phyloP scores from a whole-genome alignment of 2,797 vertebrate species.

The Diplodus puntazzo region DNA sequence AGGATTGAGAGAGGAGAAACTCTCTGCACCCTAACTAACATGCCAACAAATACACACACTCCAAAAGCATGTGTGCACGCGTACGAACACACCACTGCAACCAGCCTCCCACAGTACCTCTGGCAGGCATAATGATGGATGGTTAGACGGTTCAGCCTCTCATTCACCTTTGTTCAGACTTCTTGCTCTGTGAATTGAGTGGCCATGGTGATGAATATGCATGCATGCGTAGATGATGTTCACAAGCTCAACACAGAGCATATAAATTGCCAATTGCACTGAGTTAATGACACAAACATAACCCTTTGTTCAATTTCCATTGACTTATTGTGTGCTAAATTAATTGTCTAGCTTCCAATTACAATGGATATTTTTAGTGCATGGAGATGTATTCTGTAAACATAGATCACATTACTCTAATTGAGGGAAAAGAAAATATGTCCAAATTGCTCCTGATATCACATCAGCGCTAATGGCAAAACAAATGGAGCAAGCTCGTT shows the following conservation, averaged over 20 bases:
- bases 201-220: constrained; percentile 74
- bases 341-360: constrained; percentile 76
- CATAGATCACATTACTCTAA: constrained; percentile 76
- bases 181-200: constrained; percentile 63
- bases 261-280: constrained; percentile 79
- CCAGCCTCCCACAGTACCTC: constrained; percentile 33
- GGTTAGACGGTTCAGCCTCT: constrained; percentile 66
- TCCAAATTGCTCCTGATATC: constrained; percentile 67
- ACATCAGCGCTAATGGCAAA: constrained; percentile 65
- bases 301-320: constrained; percentile 77
- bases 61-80: neutral
- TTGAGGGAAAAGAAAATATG: constrained; percentile 69
- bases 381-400: constrained; percentile 69
- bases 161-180: constrained; percentile 72
- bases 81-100: neutral
- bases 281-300: constrained; percentile 81
- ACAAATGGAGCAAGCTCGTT: constrained; percentile 61
- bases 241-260: constrained; percentile 71
- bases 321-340: constrained; percentile 74
- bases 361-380: constrained; percentile 69
- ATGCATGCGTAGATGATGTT: constrained; percentile 69
- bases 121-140: constrained; percentile 62
- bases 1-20: constrained; percentile 57
- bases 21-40: constrained; percentile 20
- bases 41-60: neutral